A percentile compares a stretch with the other conserved stretches of the same genome.
Evolutionary conservation across 2,888 invertebrate species (phyloP).

Genomic region (Chloroclysta siterata): DNA sequence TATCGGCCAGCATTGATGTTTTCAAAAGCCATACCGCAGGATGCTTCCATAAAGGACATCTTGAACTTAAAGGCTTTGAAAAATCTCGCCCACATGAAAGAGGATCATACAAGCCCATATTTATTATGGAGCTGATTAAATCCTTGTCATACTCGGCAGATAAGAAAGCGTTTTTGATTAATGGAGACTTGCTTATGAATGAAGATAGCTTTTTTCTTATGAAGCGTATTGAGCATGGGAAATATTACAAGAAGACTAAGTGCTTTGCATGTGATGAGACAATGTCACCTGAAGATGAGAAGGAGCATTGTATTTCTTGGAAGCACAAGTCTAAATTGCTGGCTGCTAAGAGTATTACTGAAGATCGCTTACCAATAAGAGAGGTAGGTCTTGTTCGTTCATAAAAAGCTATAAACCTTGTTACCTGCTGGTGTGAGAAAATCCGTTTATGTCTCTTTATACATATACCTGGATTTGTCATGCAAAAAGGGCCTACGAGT

Average conservation of each 20-base stretch:
- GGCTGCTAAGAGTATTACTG: slow-evolving; percentile 45
- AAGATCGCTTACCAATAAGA: slow-evolving; percentile 56
- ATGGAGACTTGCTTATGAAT: slow-evolving; percentile 47
- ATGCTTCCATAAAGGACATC: slow-evolving; percentile 52
- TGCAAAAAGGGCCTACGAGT: too few species aligned
- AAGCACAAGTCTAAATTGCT: slow-evolving; percentile 53
- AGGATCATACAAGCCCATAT: slow-evolving; percentile 24
- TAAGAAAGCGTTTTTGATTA: slow-evolving; percentile 21
- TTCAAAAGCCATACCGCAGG: slow-evolving; percentile 60
- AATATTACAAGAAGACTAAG: slow-evolving; percentile 47
- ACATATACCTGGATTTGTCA: too few species aligned
- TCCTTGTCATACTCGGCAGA: slow-evolving; percentile 21
- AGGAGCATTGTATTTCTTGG: slow-evolving; percentile 50
- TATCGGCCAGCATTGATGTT: slow-evolving; percentile 52
- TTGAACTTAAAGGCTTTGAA: slow-evolving; percentile 53
- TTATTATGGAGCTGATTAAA: slow-evolving; percentile 22
- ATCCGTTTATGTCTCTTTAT: too few species aligned
- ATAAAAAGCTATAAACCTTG: too few species aligned
- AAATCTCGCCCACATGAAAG: slow-evolving; percentile 41
- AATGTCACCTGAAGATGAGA: slow-evolving; percentile 42
- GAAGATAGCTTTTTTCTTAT: slow-evolving; percentile 54
- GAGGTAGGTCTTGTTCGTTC: slow-evolving; percentile 51
- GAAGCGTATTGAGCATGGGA: slow-evolving; percentile 41
- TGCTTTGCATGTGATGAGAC: slow-evolving; percentile 59
- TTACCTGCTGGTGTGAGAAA: too few species aligned